Evolutionary conservation across 2,797 vertebrate genomes (phyloP).

Genomic region (Chrosomus eos): DNA sequence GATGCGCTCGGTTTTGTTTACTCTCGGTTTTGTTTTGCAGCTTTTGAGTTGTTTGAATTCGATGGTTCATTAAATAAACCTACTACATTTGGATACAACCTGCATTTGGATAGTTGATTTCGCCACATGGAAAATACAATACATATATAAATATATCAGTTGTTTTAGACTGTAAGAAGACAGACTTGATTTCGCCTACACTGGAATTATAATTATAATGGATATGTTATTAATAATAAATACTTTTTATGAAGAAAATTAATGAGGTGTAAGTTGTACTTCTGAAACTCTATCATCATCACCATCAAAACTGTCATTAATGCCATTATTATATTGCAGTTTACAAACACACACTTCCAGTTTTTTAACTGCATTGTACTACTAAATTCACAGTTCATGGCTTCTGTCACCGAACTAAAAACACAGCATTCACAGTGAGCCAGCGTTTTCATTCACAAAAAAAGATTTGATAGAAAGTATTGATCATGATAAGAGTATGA

Average conservation of each 20-base stretch:
- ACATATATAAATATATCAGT: too few species aligned
- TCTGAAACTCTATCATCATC: background rate
- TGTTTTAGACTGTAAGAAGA: too few species aligned
- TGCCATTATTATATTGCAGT: background rate
- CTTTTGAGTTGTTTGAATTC: too few species aligned
- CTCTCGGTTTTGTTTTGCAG: too few species aligned
- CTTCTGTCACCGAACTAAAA: background rate
- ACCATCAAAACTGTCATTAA: background rate
- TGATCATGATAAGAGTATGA: slow-evolving; percentile 61
- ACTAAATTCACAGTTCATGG: background rate
- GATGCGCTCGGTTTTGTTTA: too few species aligned
- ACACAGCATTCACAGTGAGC: slow-evolving; percentile 48
- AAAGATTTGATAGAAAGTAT: slow-evolving; percentile 50
- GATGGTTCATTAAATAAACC: too few species aligned
- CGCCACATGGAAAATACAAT: too few species aligned
- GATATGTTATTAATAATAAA: too few species aligned
- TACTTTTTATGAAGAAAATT: background rate
- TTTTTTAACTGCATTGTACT: background rate
- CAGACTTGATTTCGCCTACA: too few species aligned
- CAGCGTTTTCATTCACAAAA: slow-evolving; percentile 58
- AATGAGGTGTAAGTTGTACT: background rate
- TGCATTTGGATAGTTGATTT: too few species aligned
- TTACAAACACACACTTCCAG: background rate
- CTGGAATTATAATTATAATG: too few species aligned
- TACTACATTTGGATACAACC: too few species aligned